phyloP scores from a whole-genome alignment of 2,113 vertebrate genomes.

The Eptatretus burgeri region DNA sequence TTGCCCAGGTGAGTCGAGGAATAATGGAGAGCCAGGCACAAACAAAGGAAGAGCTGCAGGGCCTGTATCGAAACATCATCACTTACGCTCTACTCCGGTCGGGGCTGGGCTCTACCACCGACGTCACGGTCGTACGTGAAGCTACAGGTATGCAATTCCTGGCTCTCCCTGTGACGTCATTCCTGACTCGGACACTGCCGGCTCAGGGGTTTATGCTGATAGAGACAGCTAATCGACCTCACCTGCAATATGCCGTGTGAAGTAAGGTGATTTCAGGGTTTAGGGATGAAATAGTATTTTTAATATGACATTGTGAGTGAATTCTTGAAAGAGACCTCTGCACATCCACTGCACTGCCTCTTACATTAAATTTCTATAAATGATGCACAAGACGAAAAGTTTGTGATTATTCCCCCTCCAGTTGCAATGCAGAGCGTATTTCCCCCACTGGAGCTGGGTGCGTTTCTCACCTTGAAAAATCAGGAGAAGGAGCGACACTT shows the following conservation, averaged over 20 bases:
- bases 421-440: conserved; percentile 66
- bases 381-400: no score
- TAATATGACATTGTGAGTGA: no score
- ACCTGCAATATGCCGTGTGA: no score
- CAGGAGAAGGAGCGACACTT: conserved; percentile 47
- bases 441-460: conserved; percentile 27
- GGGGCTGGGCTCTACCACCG: conserved; percentile 23
- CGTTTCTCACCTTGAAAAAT: conserved; percentile 35
- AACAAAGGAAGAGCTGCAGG: conserved; percentile 21
- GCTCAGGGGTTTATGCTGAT: no score
- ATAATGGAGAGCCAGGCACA: conserved; percentile 29
- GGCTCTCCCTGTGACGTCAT: no score
- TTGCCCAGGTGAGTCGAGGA: conserved; percentile 25
- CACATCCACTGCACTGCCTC: no score
- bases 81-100: conserved; percentile 33
- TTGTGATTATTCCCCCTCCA: conserved; percentile 15
- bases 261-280: no score
- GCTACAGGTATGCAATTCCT: conserved; percentile 22
- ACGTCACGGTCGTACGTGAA: conserved; percentile 26
- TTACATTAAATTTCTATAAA: no score
- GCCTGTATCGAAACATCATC: conserved; percentile 27
- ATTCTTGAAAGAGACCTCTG: no score
- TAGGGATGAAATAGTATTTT: no score
- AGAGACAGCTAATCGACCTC: no score
- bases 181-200: no score